phyloP scores from a whole-genome alignment of 2,797 vertebrate genomes.

The Urocyon cinereoargenteus region DNA sequence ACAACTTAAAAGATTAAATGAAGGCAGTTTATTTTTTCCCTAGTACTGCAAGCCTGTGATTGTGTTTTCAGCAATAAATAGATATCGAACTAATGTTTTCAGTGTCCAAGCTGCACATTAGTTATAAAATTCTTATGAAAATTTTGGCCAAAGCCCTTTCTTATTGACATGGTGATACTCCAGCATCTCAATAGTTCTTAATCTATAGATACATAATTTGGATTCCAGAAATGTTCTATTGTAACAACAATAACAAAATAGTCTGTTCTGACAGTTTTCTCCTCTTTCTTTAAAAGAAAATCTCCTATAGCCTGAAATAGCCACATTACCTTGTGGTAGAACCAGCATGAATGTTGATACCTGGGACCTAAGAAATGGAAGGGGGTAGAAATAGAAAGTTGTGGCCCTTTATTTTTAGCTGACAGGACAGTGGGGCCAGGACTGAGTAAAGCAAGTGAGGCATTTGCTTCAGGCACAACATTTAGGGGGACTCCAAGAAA shows the following conservation, averaged over 20 bases:
- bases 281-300: neutral
- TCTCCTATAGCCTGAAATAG: neutral
- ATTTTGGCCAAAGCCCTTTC: neutral
- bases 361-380: neutral
- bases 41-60: neutral
- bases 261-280: neutral
- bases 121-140: neutral
- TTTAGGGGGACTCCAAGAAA: neutral
- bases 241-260: neutral
- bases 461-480: neutral
- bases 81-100: neutral
- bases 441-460: neutral
- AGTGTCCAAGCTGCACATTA: neutral
- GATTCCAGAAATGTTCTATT: neutral
- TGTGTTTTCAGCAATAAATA: constrained; percentile 42
- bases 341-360: neutral
- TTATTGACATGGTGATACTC: neutral
- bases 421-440: neutral
- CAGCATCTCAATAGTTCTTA: neutral
- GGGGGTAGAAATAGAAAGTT: neutral
- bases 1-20: neutral
- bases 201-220: neutral
- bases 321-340: neutral
- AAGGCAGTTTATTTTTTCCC: neutral
- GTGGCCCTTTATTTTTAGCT: neutral